Evolutionary conservation across 2,888 invertebrate species (phyloP), one percentile per base, ranked within the genome.

Genomic region (Watsonalla binaria): DNA sequence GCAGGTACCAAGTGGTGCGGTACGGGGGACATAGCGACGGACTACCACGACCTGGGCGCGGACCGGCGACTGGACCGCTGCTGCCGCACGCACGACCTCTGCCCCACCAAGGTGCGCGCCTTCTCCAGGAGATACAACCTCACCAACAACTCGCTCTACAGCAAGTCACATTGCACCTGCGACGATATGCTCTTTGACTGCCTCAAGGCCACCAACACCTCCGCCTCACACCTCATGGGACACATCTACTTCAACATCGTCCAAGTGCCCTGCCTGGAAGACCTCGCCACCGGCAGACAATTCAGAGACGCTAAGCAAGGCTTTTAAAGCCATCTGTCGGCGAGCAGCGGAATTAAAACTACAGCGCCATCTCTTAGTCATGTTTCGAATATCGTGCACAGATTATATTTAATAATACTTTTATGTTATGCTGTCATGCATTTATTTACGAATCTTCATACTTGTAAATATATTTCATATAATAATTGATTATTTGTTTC

Each of bases 1-100:
- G 0, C 77, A 96, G 97, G 97, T 60, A 97, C 97, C 45, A 97
- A 97, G 82, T 97, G 97, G 97, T 98, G 98, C 75, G 98, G 98
- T 14, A 94, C 96, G 0, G 97, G 97, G 0, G 97, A 97, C 81
- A 94, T 96, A 64, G 97, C 98, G 0, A 88, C 92, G 15, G 93
- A 94, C 74, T 97, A 96, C 86, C 94, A 94, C 80, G 97, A 98
- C 84, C 90, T 98, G 61, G 98, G 98, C 46, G 91, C 92, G 0
- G 95, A 94, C 71, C 74, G 87, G 50, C 86, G 89, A 39, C 93
- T 96, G 67, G 97, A 97, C 86, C 92, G 93, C 66, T 98, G 98
- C 81, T 98, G 98, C 84, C 92, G 97, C 57, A 94, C 94, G 13
- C 98, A 98, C 80, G 98, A 98, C 88, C 92, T 97, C 52, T 98